Percentiles rank a stretch among this genome's conserved stretches.
Conservation (phyloP, 2,888 invertebrate species). For the Syrphus vitripennis region DNA sequence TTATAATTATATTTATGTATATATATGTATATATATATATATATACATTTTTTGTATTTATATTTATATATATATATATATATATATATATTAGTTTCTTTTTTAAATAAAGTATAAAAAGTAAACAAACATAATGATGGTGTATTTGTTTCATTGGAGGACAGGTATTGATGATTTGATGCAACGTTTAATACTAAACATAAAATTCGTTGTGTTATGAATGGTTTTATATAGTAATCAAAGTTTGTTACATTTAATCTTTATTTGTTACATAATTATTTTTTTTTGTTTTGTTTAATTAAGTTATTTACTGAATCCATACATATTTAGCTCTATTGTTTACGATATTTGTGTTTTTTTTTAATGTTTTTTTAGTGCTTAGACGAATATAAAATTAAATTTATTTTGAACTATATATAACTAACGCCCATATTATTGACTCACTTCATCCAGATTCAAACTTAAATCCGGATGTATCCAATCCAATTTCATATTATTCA, state of each 20-base stretch:
- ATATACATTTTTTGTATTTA: constrained; percentile 14
- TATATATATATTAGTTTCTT: constrained; percentile 42
- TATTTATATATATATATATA: constrained; percentile 39
- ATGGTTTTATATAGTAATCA: constrained; percentile 12
- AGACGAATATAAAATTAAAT: constrained; percentile 17
- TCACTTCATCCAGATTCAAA: no score
- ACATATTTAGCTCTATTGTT: not conserved
- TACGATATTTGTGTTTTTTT: not conserved
- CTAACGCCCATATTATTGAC: no score
- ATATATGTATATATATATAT: constrained; percentile 46
- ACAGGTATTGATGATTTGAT: no score
- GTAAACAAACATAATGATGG: not conserved
- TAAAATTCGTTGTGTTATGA: constrained; percentile 61
- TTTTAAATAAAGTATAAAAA: no score
- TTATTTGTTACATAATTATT: not conserved
- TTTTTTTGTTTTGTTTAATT: not conserved
- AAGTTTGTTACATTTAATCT: constrained; percentile 3
- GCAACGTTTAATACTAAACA: no score
- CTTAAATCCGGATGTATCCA: no score
- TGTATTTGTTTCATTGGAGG: not conserved
- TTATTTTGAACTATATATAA: constrained; percentile 48
- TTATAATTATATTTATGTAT: constrained; percentile 2
- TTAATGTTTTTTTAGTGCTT: not conserved
- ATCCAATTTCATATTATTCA: no score
- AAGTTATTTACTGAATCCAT: constrained; percentile 28